Evolutionary conservation across 2,797 vertebrate species (phyloP), one percentile per base, ranked within the genome.

Genomic region (Urosaurus nigricauda): DNA sequence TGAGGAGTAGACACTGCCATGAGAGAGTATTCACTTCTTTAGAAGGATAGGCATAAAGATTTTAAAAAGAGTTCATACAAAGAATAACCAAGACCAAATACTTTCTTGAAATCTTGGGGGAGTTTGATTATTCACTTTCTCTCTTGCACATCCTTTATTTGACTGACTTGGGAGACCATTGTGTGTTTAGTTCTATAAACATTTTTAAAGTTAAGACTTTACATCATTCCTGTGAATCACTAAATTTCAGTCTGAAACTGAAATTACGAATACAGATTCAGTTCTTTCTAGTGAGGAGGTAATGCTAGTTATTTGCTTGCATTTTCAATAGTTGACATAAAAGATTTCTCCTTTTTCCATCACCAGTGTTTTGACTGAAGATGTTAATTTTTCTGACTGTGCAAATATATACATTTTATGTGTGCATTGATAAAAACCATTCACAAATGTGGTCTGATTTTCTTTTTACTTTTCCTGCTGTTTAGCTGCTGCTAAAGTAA

Each of bases 11-110:
- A 87, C 87, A 93, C 90, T 94, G 92, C 95, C 94, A 88, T 89
- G 92, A 95, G 91, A 94, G 93, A 93, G 89, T 79, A 87, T 94
- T 90, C 78, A 43, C 89, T 84, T 96, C 90, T 95, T 93, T 86
- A 80, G 92, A 92, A 93, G 89, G 91, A 87, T 0, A 87, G 85
- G 90, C 92, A 43, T 77, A 53, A 86, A 82, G 35, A 24, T 90
- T 93, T 93, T 43, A 94, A 93, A 73, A 81, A 93, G 93, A 94
- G 93, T 87, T 87, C 79, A 53, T 92, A 16, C 16, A 74, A 93
- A 85, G 87, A 84, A 71, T 75, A 94, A 88, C 71, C 87, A 77
- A 86, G 88, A 86, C 92, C 58, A 87, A 91, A 90, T 87, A 91
- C 88, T 92, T 53, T 82, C 65, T 89, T 12, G 87, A 80, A 35